phyloP scores from a whole-genome alignment of 2,888 invertebrate genomes.

The Eledone cirrhosa region DNA sequence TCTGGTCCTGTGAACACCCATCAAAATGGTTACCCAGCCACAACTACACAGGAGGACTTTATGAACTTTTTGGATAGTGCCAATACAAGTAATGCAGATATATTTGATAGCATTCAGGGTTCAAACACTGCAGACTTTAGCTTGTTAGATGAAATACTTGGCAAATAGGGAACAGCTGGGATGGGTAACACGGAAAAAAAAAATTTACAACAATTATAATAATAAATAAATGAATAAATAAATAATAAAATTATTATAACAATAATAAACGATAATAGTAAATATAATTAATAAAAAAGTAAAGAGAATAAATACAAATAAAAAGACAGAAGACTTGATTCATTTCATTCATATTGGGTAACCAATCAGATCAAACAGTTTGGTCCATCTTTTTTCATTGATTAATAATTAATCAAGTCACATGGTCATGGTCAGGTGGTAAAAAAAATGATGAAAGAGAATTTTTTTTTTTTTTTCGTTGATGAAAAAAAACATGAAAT shows the following conservation, averaged over 20 bases:
- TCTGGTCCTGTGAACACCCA: conserved; percentile 25
- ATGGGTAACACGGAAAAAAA: not conserved
- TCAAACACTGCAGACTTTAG: conserved; percentile 50
- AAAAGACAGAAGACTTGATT: too few species aligned
- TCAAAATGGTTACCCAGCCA: conserved; percentile 41
- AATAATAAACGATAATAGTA: too few species aligned
- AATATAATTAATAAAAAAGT: too few species aligned
- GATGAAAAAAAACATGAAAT: not conserved
- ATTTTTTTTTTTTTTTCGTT: too few species aligned
- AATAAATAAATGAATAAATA: not conserved
- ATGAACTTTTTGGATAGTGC: conserved; percentile 87
- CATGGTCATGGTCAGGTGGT: too few species aligned
- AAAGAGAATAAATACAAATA: too few species aligned
- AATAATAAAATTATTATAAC: too few species aligned
- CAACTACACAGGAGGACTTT: conserved; percentile 71
- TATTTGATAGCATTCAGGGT: conserved; percentile 75
- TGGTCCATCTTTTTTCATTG: too few species aligned
- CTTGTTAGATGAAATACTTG: conserved; percentile 58
- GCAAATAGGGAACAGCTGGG: conserved; percentile 22
- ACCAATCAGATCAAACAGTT: too few species aligned
- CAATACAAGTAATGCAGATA: conserved; percentile 69
- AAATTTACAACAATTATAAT: not conserved
- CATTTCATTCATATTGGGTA: too few species aligned
- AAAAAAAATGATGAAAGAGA: too few species aligned
- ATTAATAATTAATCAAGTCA: too few species aligned